Percentiles rank a stretch among this genome's conserved stretches.
These are phyloP conservation scores for Andrena cerasifolii DNA, from an alignment of 1,140 invertebrate species.

Conservation along the genomic window DNA sequence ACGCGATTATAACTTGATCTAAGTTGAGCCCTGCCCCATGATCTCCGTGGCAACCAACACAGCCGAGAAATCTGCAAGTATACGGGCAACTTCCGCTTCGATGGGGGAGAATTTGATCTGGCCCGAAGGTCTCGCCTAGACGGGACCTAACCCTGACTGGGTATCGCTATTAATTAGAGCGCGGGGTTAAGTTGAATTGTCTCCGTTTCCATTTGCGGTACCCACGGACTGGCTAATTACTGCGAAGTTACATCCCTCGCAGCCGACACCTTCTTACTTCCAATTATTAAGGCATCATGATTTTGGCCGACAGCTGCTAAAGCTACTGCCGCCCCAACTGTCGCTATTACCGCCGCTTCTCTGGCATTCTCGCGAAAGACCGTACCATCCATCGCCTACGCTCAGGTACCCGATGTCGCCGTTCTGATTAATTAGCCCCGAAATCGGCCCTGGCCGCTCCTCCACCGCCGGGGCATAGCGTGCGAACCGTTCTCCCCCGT, in stretches of 20 bases:
- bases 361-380: neutral
- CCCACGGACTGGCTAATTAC: constrained; percentile 54
- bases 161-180: constrained; percentile 63
- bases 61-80: constrained; percentile 32
- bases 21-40: constrained; percentile 32
- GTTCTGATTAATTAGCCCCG: neutral
- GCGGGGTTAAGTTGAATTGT: constrained; percentile 52
- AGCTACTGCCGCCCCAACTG: constrained; percentile 13
- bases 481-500: neutral
- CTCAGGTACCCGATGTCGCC: neutral
- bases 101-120: constrained; percentile 35
- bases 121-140: neutral
- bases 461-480: neutral
- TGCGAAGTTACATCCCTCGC: constrained; percentile 41
- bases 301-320: constrained; percentile 12
- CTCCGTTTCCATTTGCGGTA: constrained; percentile 47
- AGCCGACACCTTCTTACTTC: constrained; percentile 52
- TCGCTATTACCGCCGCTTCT: neutral
- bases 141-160: constrained; percentile 2
- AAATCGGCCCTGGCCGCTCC: neutral
- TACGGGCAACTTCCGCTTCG: constrained; percentile 18
- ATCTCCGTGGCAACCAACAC: constrained; percentile 40
- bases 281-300: constrained; percentile 56
- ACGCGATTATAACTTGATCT: constrained; percentile 55
- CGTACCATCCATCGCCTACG: neutral